Evolutionary conservation across 2,113 vertebrate genomes (phyloP), one percentile per base, ranked within the genome.

Genomic region (Drymodes brunneopygia): DNA sequence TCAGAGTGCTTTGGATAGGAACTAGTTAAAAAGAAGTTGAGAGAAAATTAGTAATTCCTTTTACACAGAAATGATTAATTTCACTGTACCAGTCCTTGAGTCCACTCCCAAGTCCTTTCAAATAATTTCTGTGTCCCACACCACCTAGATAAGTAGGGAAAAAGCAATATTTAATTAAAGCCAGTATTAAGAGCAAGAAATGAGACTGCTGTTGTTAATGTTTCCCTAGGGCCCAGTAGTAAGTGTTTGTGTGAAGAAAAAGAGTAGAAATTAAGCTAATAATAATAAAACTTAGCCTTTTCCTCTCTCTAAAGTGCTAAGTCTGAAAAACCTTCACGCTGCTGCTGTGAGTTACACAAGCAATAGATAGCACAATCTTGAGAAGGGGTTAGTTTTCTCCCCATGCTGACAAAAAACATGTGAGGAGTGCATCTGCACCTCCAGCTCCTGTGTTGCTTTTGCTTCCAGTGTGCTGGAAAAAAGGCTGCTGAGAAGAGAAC

Each of bases 151-250:
- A 86, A 90, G 65, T 31, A 70, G 53, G 27, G 28, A 23, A 88
- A 93, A 88, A 58, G 8, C 44, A 93, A 44, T 82, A 88, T 78
- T 96, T 94, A 91, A 86, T 91, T 94, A 96, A 92, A 83, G 22
- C 12, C 60, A 33, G 44, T 56, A 71, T 56, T 81, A 86, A 64
- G 53, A 73, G 57, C 47, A 56, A 67, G 80, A 88, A 90, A 86
- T 86, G 22, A 93, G 44, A 35, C 51, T 66, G 17, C 21, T 72
- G 29, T 56, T 79, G 53, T 48, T 78, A 74, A 83, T 83, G n/a
- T 78, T 91, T 88, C 86, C 77, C 28, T 3, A 53, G 77, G 40
- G 80, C 31, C 48, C 64, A 19, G 10, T 48, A 66, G 13, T 25
- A 45, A 25, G 21, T 42, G n/a, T 67, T 86, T 71, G 40, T 73